Percentiles rank a stretch among this genome's conserved stretches.
Evolutionary conservation across 2,888 invertebrate genomes (phyloP).

Genomic region (Habroteleia sp.): DNA sequence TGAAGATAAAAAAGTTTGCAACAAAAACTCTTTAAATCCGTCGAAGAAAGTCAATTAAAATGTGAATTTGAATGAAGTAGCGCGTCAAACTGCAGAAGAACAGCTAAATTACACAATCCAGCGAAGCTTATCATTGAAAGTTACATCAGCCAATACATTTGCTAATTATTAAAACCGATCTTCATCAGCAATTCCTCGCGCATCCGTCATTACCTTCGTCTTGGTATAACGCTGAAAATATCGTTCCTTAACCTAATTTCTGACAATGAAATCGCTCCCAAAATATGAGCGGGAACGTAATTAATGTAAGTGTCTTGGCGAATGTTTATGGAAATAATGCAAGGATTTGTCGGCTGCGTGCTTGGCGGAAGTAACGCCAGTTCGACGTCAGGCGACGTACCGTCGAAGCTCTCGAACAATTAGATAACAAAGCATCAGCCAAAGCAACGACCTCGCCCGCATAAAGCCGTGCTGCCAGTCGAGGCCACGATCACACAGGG

Average conservation of each 20-base stretch:
- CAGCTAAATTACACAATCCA: too few species aligned
- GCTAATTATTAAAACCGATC: too few species aligned
- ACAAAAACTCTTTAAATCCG: too few species aligned
- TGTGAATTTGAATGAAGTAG: too few species aligned
- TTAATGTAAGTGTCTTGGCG: slow-evolving; percentile 48
- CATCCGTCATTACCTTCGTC: slow-evolving; percentile 12
- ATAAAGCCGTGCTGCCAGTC: slow-evolving; percentile 65
- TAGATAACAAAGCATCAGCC: slow-evolving; percentile 61
- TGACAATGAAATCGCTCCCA: slow-evolving; percentile 27
- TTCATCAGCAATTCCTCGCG: slow-evolving; percentile 1
- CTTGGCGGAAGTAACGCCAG: slow-evolving; percentile 29
- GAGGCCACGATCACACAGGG: slow-evolving; percentile 59
- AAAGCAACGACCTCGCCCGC: slow-evolving; percentile 38
- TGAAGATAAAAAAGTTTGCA: too few species aligned
- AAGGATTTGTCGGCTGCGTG: slow-evolving; percentile 27
- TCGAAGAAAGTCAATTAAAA: too few species aligned
- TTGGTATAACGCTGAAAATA: background rate
- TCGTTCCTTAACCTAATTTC: slow-evolving; percentile 30
- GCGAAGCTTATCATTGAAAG: too few species aligned
- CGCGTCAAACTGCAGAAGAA: too few species aligned
- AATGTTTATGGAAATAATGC: slow-evolving; percentile 53
- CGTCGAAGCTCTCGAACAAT: slow-evolving; percentile 60
- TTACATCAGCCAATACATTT: too few species aligned
- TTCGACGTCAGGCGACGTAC: slow-evolving; percentile 39
- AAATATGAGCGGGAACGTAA: slow-evolving; percentile 36